Evolutionary conservation across 2,888 invertebrate species (phyloP), one percentile per base, ranked within the genome.

Genomic region (Brenthis daphne): DNA sequence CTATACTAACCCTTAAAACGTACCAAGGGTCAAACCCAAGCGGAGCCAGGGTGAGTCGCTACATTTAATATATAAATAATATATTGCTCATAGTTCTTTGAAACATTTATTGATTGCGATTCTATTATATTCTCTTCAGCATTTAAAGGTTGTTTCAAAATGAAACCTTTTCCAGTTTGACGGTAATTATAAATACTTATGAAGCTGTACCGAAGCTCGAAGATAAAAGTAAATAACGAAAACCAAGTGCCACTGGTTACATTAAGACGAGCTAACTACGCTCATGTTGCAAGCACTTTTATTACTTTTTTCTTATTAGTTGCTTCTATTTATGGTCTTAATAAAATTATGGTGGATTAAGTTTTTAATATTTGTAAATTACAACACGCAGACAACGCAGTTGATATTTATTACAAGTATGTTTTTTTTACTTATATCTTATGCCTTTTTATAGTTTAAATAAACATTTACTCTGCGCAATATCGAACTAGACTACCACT

Each of bases 181-280:
- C n/a, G 29, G 48, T 48, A 29, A 58, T 47, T 24, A 47, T 58
- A 48, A 48, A 48, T 29, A 48, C 29, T 24, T 48, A 29, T n/a
- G 37, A 33, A 37, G 53, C 61, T 53, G 29, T 14, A 14, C 3
- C 6, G 14, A 53, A 12, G 53, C 61, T 53, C 33, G 20, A 61
- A 51, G 61, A 63, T 33, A 63, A 37, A 53, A 53, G 37, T 63
- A 63, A 63, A 63, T 63, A 63, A 53, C 6, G 8, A 11, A 43
- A 43, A 11, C 11, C 37, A 43, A 53, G 63, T 14, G 53, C 16
- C 20, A 20, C 53, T 50, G 16, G 53, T 6, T 43, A 13, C 63
- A 63, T 53, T 61, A 37, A 20, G 12, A 33, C 14, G 16, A n/a
- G 61, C 37, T 61, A 61, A 51, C 61, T 51, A 20, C 16, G 37